Evolutionary conservation across 2,888 invertebrate genomes (phyloP), one percentile per base, ranked within the genome.

Genomic region (Pardosa pseudoannulata): DNA sequence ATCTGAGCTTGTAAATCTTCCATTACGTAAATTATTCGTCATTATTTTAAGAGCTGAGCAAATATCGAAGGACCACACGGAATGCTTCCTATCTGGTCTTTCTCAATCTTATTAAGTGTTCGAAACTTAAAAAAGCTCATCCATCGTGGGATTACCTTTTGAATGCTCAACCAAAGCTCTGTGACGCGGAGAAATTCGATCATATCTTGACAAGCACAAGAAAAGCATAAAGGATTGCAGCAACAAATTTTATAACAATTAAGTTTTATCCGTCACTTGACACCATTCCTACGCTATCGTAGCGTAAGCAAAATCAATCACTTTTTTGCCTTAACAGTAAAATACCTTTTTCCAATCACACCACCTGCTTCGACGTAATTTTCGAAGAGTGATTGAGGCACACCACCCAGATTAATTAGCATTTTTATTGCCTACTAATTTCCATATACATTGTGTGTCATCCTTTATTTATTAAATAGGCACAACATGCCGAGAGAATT

Each of bases 391-490:
- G 75, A 71, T 76, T 82, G 70, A 82, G 76, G 62, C 41, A 73
- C 80, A 62, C 50, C 65, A 76, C 76, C 74, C 64, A 70, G 76
- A 76, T 72, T 82, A 82, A 82, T 82, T 82, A 82, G 75, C 82
- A 82, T 82, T 82, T 82, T 82, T 82, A 82, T 82, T 82, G 71
- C 82, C 41, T 71, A 65, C 82, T 82, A 71, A 82, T 82, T 82
- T 82, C 82, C 82, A 82, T 76, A 76, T 82, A 82, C 82, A 76
- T 82, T 76, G 76, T 82, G 82, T 82, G 82, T 82, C 82, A 82
- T 82, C 82, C 71, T 82, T 82, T 82, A 82, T 76, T 76, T 76
- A 76, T 72, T 76, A 82, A 82, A 82, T 76, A 75, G 70, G 70
- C 62, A 62, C 75, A 68, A 28, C 68, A 71, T 70, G 56, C 29